Evolutionary conservation across 2,113 vertebrate species (phyloP), one percentile per base, ranked within the genome.

Genomic region (Hippocampus barbouri): DNA sequence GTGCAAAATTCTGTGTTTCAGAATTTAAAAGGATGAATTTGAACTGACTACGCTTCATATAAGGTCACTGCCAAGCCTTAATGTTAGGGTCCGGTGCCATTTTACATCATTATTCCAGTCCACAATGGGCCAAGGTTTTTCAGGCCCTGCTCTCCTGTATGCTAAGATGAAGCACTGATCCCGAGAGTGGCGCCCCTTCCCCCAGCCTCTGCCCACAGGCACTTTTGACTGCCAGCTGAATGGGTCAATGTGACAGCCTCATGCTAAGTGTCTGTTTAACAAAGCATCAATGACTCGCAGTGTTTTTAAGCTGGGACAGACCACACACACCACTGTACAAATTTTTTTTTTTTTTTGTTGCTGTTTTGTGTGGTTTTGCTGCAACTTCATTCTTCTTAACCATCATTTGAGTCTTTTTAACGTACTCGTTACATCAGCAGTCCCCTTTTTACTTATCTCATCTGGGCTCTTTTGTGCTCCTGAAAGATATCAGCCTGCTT

Each of bases 391-490:
- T 61, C 59, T 34, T 60, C 49, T 51, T 21, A 11, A 10, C 21
- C 21, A 1, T 54, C 53, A n/a, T 54, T 23, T 41, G 62, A 43
- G 21, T 41, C 38, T 65, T 23, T 65, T 45, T 27, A 43, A 66
- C 14, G 8, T 23, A 12, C 14, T 47, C 1, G 72, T 77, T 71
- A 53, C 73, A 73, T 80, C 78, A 71, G 69, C 69, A 54, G 70
- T 62, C 56, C 45, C 53, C 69, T 75, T 71, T 71, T 47, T 30
- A 10, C 54, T 18, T 66, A 40, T 62, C 40, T 75, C 66, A 59
- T 70, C 75, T 78, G 75, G 74, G 68, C 65, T 43, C 3, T 47
- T 41, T 72, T 75, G 20, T 21, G 6, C 30, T 56, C 57, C 41
- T 72, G 69, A 71, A 73, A 68, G 56, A 65, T 27, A 56, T 66